These are phyloP conservation scores for Coecobrya sp. DNA, from an alignment of 2,888 invertebrate species.

Conservation along the genomic window DNA sequence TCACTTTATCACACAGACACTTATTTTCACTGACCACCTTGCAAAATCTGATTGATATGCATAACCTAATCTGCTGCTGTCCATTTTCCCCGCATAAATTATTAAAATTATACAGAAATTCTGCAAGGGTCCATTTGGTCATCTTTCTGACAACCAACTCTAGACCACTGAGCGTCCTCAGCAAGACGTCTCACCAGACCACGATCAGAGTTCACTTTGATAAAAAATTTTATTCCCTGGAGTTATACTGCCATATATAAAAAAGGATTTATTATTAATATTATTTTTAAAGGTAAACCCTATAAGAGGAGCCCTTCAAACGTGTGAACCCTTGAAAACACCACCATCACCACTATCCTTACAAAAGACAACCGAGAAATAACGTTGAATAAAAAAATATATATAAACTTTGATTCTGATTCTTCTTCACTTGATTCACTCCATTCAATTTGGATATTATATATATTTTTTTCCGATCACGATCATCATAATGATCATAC, in stretches of 20 bases:
- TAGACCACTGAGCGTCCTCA: conserved; percentile 15
- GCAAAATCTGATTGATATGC: too few species aligned
- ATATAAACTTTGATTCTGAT: conserved; percentile 51
- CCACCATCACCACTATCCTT: background rate
- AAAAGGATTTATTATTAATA: background rate
- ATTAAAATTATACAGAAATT: too few species aligned
- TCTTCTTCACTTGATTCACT: conserved; percentile 64
- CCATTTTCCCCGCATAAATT: too few species aligned
- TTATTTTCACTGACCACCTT: too few species aligned
- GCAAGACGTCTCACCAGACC: conserved; percentile 23
- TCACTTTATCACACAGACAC: too few species aligned
- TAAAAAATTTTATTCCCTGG: background rate
- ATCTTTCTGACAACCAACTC: background rate
- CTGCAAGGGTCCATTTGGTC: too few species aligned
- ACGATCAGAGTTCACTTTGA: conserved; percentile 3
- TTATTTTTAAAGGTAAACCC: background rate
- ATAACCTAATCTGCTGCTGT: too few species aligned
- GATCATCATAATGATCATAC: conserved; percentile 30
- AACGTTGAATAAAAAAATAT: background rate
- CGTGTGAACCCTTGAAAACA: conserved; percentile 74
- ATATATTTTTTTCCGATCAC: conserved; percentile 18
- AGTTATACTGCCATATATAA: background rate
- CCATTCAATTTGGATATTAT: conserved; percentile 7
- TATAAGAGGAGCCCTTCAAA: conserved; percentile 59
- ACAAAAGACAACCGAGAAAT: conserved; percentile 16